phyloP scores from a whole-genome alignment of 2,888 invertebrate species.

The Glyphotaelius pellucidus region DNA sequence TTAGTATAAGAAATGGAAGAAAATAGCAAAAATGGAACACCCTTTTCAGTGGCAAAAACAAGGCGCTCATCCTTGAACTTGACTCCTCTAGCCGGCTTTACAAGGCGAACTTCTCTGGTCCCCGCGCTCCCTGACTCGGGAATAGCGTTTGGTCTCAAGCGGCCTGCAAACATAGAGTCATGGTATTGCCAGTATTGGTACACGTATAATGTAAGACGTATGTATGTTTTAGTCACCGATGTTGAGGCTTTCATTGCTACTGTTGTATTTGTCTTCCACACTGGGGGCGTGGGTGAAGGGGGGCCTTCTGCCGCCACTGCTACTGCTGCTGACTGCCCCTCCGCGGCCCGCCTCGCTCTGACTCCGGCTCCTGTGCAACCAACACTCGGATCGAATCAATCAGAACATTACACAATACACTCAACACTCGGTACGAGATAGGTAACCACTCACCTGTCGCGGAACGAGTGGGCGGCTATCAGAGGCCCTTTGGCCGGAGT shows the following conservation, averaged over 20 bases:
- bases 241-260: constrained; percentile 89
- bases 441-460: constrained; percentile 64
- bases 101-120: constrained; percentile 78
- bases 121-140: constrained; percentile 77
- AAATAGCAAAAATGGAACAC: constrained; percentile 90
- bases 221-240: constrained; percentile 72
- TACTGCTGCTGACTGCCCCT: constrained; percentile 33
- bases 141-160: constrained; percentile 77
- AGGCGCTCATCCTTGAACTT: constrained; percentile 88
- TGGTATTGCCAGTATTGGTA: not conserved
- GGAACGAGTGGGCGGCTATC: constrained; percentile 68
- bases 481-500: constrained; percentile 80
- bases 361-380: constrained; percentile 60
- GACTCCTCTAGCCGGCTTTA: constrained; percentile 80
- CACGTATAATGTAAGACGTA: constrained; percentile 2
- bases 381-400: not conserved
- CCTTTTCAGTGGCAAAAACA: constrained; percentile 86
- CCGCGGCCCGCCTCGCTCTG: constrained; percentile 53
- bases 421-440: no score
- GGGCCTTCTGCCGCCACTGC: constrained; percentile 13
- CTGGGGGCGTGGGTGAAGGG: constrained; percentile 76
- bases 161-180: constrained; percentile 69
- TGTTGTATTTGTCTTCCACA: constrained; percentile 81
- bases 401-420: not conserved
- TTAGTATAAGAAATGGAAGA: constrained; percentile 91